A percentile compares a stretch with the other conserved stretches of the same genome.
Conservation (phyloP, 2,888 invertebrate genomes). For the Synergus itoensis region DNA sequence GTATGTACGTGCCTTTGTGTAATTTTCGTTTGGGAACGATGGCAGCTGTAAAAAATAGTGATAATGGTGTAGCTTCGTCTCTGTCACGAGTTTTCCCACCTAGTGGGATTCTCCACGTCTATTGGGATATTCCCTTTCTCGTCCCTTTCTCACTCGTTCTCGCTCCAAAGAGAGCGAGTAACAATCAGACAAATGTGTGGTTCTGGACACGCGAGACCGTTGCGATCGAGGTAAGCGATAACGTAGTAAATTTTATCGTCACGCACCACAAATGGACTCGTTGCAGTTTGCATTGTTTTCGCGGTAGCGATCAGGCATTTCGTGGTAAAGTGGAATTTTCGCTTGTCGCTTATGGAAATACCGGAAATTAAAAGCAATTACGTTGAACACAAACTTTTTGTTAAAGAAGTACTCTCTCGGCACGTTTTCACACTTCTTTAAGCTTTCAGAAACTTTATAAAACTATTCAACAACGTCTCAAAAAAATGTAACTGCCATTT, state of each 20-base stretch:
- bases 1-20: constrained; percentile 28
- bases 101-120: constrained; percentile 1
- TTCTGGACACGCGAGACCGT: constrained; percentile 38
- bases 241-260: constrained; percentile 55
- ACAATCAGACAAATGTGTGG: constrained; percentile 26
- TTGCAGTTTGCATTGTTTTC: constrained; percentile 33
- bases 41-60: constrained; percentile 56
- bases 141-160: not conserved
- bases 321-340: constrained; percentile 28
- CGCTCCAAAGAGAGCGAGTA: not conserved
- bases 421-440: not conserved
- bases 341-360: not conserved
- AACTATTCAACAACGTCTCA: not conserved
- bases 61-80: constrained; percentile 61
- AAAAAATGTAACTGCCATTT: too few relatives aligned
- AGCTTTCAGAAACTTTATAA: not conserved
- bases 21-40: constrained; percentile 27
- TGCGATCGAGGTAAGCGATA: constrained; percentile 47
- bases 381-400: not conserved
- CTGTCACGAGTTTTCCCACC: constrained; percentile 47
- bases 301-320: constrained; percentile 15
- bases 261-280: constrained; percentile 46
- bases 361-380: not conserved
- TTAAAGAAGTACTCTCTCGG: not conserved
- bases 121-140: constrained; percentile 16